A percentile compares a stretch with the other conserved stretches of the same genome.
Evolutionary conservation across 2,888 invertebrate genomes (phyloP).

Genomic region (Autographa gamma): DNA sequence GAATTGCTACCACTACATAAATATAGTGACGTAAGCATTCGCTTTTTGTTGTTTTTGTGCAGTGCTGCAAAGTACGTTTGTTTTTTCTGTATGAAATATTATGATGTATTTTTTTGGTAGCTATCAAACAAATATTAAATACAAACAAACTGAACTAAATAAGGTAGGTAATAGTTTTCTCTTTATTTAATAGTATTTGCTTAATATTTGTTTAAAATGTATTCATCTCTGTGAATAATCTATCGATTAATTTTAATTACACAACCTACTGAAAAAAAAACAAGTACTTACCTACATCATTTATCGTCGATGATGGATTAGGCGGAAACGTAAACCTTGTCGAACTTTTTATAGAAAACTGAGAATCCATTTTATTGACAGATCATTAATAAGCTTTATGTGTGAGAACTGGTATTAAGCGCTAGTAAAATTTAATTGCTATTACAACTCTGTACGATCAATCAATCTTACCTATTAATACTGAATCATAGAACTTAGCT

Average conservation of each 20-base stretch:
- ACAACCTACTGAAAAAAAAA: neutral
- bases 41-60: neutral
- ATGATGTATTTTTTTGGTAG: neutral
- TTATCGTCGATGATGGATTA: neutral
- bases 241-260: neutral
- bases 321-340: conserved; percentile 3
- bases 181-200: too few relatives aligned
- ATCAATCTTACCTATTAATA: conserved; percentile 5
- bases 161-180: too few relatives aligned
- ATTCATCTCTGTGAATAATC: neutral
- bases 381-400: neutral
- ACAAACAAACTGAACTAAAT: too few relatives aligned
- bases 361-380: conserved; percentile 1
- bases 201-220: too few relatives aligned
- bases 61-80: neutral
- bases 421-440: conserved; percentile 44
- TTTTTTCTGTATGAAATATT: neutral
- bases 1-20: conserved; percentile 7
- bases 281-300: neutral
- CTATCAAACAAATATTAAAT: neutral
- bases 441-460: conserved; percentile 29
- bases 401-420: conserved; percentile 6
- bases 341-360: neutral
- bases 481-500: neutral
- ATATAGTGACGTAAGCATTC: neutral